Base-by-base conservation (phyloP, 2,888 invertebrate species). In the Pristionchus mayeri region DNA sequence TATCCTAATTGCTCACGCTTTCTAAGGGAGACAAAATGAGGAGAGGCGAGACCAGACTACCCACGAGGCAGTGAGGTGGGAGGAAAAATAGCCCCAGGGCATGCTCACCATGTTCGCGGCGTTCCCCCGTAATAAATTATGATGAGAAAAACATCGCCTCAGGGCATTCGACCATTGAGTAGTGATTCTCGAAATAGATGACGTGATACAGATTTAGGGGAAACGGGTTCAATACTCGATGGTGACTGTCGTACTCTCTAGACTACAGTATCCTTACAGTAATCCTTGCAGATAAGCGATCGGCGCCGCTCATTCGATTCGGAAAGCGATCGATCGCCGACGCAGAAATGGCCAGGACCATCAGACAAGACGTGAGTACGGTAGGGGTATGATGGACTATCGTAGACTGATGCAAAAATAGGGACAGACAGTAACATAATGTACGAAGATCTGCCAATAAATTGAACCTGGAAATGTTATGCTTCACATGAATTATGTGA, bases 261-360 rank as follows among this genome's bases (percentile, higher is more conserved):
- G 13, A 4, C 54, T 54, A 54, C n/a, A 54, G 7, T 54, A 13
- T 54, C 21, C 9, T 4, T 21, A 54, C 21, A 54, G 54, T 54
- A 4, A 16, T 13, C 44, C 9, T 44, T 82, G 1, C 48, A 82
- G 81, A 82, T 30, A 82, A 82, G 63, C 60, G 81, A 63, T 82
- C 81, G 18, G 81, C 81, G 16, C 90, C 90, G 37, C 85, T 91
- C 81, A 90, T 91, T 63, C 87, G 91, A 34, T 91, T 91, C 81
- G 91, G 91, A 27, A 91, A 91, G 85, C 86, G 91, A 63, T 84
- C 60, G 40, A 40, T 71, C 40, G 40, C 24, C n/a, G 71, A 71
- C 18, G 71, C 40, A 40, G 71, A 71, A n/a, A 67, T 67, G 82
- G 67, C 52, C 21, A 18, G 82, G 21, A 54, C 34, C 30, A 24